phyloP scores from a whole-genome alignment of 2,888 invertebrate genomes.

The Chymomyza caudatula region DNA sequence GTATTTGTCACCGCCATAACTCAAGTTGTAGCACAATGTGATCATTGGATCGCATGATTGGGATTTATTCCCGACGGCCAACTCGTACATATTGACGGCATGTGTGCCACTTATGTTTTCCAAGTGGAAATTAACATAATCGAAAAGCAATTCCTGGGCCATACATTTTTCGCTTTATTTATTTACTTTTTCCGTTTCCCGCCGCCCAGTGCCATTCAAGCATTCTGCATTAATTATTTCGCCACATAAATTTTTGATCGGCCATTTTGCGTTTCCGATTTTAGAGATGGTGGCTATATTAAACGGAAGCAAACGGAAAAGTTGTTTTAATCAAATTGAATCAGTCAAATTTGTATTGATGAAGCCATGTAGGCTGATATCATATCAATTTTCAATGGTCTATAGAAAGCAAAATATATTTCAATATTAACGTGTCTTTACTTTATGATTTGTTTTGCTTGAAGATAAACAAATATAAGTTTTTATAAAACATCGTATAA shows the following conservation, averaged over 20 bases:
- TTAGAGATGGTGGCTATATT: neutral
- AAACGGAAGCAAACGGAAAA: neutral
- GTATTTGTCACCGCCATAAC: conserved; percentile 59
- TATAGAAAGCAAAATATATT: too few species aligned
- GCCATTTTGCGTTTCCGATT: conserved; percentile 14
- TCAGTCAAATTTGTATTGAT: neutral
- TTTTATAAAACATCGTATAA: too few species aligned
- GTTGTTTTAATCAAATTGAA: neutral
- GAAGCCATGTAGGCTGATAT: neutral
- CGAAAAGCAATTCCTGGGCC: conserved; percentile 54
- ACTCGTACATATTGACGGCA: conserved; percentile 73
- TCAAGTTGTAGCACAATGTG: conserved; percentile 70
- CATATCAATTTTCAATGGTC: neutral
- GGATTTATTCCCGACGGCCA: conserved; percentile 65
- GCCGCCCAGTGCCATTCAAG: conserved; percentile 3
- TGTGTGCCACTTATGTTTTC: conserved; percentile 65
- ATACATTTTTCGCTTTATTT: conserved; percentile 39
- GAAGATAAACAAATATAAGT: too few species aligned
- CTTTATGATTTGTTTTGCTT: too few species aligned
- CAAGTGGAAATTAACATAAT: conserved; percentile 68
- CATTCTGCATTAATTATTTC: conserved; percentile 69
- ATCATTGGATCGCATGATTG: conserved; percentile 73
- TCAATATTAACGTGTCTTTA: too few species aligned
- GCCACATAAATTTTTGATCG: conserved; percentile 62
- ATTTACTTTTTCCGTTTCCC: conserved; percentile 27